These are phyloP conservation scores for Vicugna pacos DNA, from an alignment of 2,113 vertebrate species.

Conservation along the genomic window DNA sequence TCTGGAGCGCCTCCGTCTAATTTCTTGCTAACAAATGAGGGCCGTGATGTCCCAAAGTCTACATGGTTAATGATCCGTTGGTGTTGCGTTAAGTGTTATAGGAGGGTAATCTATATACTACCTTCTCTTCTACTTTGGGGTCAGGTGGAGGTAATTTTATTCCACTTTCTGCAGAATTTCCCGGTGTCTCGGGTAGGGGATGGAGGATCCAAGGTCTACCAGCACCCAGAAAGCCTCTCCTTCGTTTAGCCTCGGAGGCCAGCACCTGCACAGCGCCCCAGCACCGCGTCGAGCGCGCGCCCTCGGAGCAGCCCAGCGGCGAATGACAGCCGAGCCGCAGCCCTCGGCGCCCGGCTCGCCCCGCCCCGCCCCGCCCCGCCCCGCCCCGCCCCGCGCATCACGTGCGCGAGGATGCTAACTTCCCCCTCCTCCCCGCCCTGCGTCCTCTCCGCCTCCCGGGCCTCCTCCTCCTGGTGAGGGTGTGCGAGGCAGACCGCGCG, in stretches of 20 bases:
- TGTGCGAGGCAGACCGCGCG: neutral
- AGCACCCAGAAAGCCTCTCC: neutral
- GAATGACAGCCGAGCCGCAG: rapidly evolving
- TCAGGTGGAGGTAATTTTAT: neutral
- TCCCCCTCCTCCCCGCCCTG: neutral
- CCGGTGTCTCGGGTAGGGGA: neutral
- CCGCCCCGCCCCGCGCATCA: too few relatives aligned
- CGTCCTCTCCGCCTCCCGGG: neutral
- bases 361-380: neutral
- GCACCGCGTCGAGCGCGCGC: rapidly evolving
- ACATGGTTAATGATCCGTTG: neutral
- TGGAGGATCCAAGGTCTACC: too few relatives aligned
- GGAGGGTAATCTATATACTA: neutral
- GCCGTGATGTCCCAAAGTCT: neutral
- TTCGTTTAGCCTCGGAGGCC: neutral
- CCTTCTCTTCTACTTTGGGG: neutral
- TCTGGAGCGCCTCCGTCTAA: neutral
- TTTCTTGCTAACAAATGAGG: neutral
- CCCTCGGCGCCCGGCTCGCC: rapidly evolving
- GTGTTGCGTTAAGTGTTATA: neutral
- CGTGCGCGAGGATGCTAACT: too few relatives aligned
- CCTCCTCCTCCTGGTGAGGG: neutral
- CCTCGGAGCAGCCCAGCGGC: rapidly evolving
- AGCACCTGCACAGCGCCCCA: too few relatives aligned
- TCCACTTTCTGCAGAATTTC: neutral